Conservation (phyloP, 2,888 invertebrate species). For the Didymodactylos carnosus region DNA sequence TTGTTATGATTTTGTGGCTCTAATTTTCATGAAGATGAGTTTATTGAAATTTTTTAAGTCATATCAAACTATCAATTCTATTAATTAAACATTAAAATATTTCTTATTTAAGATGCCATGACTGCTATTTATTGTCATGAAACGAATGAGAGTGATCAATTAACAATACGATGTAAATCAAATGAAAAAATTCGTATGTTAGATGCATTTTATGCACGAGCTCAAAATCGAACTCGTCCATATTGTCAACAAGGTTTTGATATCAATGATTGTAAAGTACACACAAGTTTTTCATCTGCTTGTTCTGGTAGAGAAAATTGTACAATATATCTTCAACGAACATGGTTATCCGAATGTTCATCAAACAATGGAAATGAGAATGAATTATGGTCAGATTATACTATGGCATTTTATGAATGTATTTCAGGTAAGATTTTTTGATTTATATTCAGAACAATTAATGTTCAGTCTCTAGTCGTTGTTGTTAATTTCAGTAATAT, state of each 20-base stretch:
- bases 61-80: too few species aligned
- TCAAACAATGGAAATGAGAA: neutral
- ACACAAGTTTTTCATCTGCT: constrained; percentile 12
- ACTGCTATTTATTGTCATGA: neutral
- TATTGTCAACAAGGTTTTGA: neutral
- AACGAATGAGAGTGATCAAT: neutral
- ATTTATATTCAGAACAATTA: too few species aligned
- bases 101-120: neutral
- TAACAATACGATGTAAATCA: neutral
- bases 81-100: too few species aligned
- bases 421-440: constrained; percentile 6
- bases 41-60: neutral
- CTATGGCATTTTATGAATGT: constrained; percentile 11
- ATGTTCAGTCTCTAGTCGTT: too few species aligned
- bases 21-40: too few species aligned
- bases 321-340: constrained; percentile 10
- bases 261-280: constrained; percentile 3
- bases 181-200: neutral
- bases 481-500: too few species aligned
- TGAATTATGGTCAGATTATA: constrained; percentile 4
- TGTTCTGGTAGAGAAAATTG: constrained; percentile 10
- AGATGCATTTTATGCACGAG: neutral
- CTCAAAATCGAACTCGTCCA: neutral
- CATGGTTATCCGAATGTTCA: neutral
- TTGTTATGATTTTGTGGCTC: too few species aligned